phyloP scores from a whole-genome alignment of 2,113 vertebrate genomes.

The Calidris pygmaea region DNA sequence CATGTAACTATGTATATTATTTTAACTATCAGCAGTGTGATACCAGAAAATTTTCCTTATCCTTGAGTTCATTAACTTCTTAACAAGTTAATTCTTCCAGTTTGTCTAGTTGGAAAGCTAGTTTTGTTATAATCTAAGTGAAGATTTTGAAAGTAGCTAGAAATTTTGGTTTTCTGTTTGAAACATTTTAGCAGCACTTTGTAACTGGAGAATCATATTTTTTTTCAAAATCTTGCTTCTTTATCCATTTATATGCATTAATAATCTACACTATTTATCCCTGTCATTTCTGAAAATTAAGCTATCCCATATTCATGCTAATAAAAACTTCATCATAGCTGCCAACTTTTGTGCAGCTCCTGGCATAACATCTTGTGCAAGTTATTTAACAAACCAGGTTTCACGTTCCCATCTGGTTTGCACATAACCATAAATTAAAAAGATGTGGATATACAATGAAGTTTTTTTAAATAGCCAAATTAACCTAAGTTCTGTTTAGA shows the following conservation, averaged over 20 bases:
- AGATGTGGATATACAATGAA: neutral
- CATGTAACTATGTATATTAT: neutral
- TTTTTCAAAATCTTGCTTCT: neutral
- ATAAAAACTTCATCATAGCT: neutral
- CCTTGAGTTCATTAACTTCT: neutral
- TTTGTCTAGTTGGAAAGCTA: neutral
- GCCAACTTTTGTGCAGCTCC: neutral
- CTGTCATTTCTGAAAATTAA: neutral
- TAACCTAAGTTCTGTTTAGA: neutral
- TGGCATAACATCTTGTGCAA: neutral
- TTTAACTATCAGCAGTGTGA: neutral
- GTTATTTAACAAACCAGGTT: constrained; percentile 28
- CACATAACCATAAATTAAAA: neutral
- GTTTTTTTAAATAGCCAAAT: neutral
- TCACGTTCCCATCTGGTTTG: neutral
- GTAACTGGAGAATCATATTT: neutral
- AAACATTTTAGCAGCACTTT: neutral
- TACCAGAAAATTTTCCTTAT: neutral
- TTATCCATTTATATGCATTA: neutral
- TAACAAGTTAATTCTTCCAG: neutral
- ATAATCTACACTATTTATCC: neutral
- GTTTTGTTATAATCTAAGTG: neutral
- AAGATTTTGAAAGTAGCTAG: neutral
- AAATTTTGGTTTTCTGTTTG: neutral
- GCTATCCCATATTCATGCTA: neutral